These are phyloP conservation scores for Atopsyche davidsoni DNA, from an alignment of 1,140 invertebrate species.

Conservation along the genomic window DNA sequence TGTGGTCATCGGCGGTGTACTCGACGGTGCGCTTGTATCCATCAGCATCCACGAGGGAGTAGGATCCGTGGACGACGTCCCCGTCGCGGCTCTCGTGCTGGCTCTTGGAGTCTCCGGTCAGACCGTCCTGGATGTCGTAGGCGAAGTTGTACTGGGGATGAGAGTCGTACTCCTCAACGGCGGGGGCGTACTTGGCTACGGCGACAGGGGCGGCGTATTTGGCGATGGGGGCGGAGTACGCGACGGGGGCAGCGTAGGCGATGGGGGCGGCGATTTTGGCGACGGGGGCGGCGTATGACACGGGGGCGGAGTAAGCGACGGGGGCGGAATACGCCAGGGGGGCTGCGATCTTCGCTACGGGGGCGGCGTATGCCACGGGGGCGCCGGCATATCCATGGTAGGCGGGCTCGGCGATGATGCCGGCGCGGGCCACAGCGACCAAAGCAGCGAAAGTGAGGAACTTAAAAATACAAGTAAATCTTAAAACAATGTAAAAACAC, in stretches of 20 bases:
- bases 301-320: constrained; percentile 32
- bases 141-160: constrained; percentile 55
- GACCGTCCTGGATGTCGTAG: constrained; percentile 54
- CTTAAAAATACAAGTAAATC: constrained; percentile 2
- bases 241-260: constrained; percentile 51
- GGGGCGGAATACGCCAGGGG: constrained; percentile 15
- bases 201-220: too few species aligned
- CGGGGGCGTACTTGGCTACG: constrained; percentile 49
- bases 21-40: constrained; percentile 51
- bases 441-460: constrained; percentile 10
- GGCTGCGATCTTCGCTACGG: background rate
- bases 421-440: constrained; percentile 8
- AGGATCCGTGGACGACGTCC: constrained; percentile 53
- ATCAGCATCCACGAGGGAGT: constrained; percentile 53
- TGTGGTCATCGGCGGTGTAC: constrained; percentile 54
- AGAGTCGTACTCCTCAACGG: constrained; percentile 53
- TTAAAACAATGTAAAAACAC: too few species aligned
- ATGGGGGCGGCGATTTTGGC: constrained; percentile 51
- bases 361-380: background rate
- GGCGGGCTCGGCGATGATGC: constrained; percentile 6
- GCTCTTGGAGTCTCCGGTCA: constrained; percentile 56
- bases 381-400: background rate
- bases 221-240: too few species aligned
- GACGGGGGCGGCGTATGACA: constrained; percentile 47
- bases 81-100: constrained; percentile 54